Evolutionary conservation across 2,113 vertebrate species (phyloP), one percentile per base, ranked within the genome.

Genomic region (Symphodus melops): DNA sequence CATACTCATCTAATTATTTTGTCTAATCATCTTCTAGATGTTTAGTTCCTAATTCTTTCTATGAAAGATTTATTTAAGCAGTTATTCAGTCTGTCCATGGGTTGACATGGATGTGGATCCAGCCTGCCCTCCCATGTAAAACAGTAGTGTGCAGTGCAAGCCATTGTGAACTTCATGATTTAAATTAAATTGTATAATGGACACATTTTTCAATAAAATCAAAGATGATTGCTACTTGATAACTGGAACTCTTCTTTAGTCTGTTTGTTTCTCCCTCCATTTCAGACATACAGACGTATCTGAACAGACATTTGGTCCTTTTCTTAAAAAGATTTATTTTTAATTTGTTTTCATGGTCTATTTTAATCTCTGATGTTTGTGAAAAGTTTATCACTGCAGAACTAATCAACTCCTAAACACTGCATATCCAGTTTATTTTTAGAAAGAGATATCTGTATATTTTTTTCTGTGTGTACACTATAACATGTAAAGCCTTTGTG

Each of bases 61-160:
- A 82, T 92, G 93, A 94, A 94, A 94, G 94, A 94, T 87, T 16
- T n/a, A 60, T 62, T 60, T 28, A 74, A 81, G 28, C 14, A 73
- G 52, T 86, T 85, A 10, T 77, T 53, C 57, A 77, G 54, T 81
- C 52, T 56, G 49, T 74, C 64, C 64, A 41, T 83, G 36, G 83
- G 39, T 81, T 82, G 65, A 77, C 59, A 69, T 75, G 64, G 25
- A 59, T 60, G 42, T 75, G 21, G 36, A 58, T 62, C 48, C 41
- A 52, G 39, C 72, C 51, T 68, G 16, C 19, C 63, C 42, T 79
- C 74, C 60, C 10, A 1, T 75, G 51, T 56, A 16, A 54, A 62
- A 41, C 52, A 59, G 60, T 33, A 72, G 57, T 80, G 23, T 75
- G 68, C 53, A 64, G 25, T 72, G 49, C 53, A 61, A 70, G 39